A percentile compares a stretch with the other conserved stretches of the same genome.
Conservation (phyloP, 2,113 vertebrate genomes). For the Martes martes region DNA sequence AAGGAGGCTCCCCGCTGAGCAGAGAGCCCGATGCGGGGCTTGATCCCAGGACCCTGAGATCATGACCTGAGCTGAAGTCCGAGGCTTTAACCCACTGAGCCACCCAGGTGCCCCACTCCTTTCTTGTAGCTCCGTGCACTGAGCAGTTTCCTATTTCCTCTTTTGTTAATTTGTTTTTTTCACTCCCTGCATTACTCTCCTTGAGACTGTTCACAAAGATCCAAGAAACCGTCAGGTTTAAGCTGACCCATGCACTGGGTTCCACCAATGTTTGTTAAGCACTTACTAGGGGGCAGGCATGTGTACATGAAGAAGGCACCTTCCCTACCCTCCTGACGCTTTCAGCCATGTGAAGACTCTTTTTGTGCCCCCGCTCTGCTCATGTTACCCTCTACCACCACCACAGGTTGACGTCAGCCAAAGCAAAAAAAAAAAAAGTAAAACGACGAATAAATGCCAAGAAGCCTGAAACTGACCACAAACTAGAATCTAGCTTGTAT, state of each 20-base stretch:
- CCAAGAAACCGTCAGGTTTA: neutral
- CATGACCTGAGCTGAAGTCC: no score
- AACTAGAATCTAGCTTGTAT: neutral
- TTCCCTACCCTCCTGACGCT: neutral
- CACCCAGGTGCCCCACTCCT: no score
- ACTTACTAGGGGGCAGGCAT: neutral
- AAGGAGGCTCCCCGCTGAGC: no score
- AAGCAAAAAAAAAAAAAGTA: neutral
- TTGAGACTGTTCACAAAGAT: neutral
- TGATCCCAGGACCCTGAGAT: no score
- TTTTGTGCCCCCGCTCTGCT: neutral
- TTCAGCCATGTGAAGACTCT: neutral
- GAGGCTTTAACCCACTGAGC: no score
- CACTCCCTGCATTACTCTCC: neutral
- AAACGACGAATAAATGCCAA: neutral
- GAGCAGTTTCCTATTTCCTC: neutral
- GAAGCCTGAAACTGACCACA: neutral
- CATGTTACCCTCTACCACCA: neutral
- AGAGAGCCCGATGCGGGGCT: no score
- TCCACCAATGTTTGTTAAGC: neutral
- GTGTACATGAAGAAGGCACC: neutral
- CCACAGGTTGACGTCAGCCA: neutral
- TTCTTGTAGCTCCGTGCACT: neutral
- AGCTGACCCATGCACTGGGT: neutral
- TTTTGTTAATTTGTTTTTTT: neutral